Conservation (phyloP, 2,888 invertebrate species). For the Urechis unicinctus region DNA sequence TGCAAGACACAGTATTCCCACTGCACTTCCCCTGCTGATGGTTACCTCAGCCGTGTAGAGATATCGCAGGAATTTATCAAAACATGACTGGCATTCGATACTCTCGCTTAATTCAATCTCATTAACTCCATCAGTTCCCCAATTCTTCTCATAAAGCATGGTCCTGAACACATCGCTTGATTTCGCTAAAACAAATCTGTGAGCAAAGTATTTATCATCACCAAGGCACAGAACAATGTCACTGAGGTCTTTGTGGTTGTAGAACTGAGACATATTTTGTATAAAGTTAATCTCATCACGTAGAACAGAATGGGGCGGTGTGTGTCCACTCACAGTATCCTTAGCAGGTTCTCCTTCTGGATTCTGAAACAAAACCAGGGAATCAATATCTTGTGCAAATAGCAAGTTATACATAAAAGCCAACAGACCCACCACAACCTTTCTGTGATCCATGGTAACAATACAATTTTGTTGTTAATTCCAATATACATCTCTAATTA, state of each 20-base stretch:
- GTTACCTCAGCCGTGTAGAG: slow-evolving; percentile 47
- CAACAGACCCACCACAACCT: no score
- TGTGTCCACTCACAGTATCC: no score
- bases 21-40: slow-evolving; percentile 38
- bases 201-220: slow-evolving; percentile 31
- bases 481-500: no score
- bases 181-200: slow-evolving; percentile 49
- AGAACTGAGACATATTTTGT: slow-evolving; percentile 43
- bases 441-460: no score
- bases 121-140: slow-evolving; percentile 28
- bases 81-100: slow-evolving; percentile 42
- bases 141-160: slow-evolving; percentile 45
- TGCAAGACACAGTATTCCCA: slow-evolving; percentile 48
- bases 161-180: slow-evolving; percentile 48
- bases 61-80: slow-evolving; percentile 44
- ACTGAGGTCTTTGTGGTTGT: slow-evolving; percentile 41
- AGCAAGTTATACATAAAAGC: no score
- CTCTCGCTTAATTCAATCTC: slow-evolving; percentile 44
- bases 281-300: slow-evolving; percentile 44
- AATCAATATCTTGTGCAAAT: no score
- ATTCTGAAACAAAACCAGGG: no score
- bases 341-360: no score
- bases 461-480: no score
- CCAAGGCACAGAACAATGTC: slow-evolving; percentile 41
- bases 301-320: no score